Conservation (phyloP, 1,140 invertebrate species). For the Cydia fagiglandana region DNA sequence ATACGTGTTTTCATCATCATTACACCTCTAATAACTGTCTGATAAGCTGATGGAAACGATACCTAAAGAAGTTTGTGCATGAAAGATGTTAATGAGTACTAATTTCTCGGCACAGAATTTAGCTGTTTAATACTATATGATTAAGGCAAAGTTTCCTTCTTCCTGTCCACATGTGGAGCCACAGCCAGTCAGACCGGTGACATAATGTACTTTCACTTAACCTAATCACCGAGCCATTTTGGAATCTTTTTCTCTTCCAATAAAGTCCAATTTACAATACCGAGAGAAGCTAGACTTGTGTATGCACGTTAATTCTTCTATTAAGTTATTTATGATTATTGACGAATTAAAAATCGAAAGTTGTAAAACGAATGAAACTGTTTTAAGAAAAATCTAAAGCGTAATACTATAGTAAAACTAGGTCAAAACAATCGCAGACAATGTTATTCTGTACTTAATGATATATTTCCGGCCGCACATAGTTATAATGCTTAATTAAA, state of each 20-base stretch:
- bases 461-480: not conserved
- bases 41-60: not conserved
- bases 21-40: no score
- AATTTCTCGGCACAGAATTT: not conserved
- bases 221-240: slow-evolving; percentile 22
- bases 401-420: not conserved
- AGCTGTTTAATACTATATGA: slow-evolving; percentile 7
- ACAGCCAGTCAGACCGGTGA: slow-evolving; percentile 46
- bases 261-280: not conserved
- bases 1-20: no score
- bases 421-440: not conserved
- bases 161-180: not conserved
- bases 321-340: slow-evolving; percentile 1
- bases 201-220: slow-evolving; percentile 64
- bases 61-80: not conserved
- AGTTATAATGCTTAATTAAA: not conserved
- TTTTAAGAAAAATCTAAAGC: no score
- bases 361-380: not conserved
- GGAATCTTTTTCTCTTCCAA: not conserved
- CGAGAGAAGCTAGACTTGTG: not conserved
- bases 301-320: not conserved
- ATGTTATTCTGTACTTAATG: not conserved
- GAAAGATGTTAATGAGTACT: not conserved
- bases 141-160: slow-evolving; percentile 11
- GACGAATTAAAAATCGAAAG: not conserved